phyloP scores from a whole-genome alignment of 2,888 invertebrate species.

The Eupeodes luniger region DNA sequence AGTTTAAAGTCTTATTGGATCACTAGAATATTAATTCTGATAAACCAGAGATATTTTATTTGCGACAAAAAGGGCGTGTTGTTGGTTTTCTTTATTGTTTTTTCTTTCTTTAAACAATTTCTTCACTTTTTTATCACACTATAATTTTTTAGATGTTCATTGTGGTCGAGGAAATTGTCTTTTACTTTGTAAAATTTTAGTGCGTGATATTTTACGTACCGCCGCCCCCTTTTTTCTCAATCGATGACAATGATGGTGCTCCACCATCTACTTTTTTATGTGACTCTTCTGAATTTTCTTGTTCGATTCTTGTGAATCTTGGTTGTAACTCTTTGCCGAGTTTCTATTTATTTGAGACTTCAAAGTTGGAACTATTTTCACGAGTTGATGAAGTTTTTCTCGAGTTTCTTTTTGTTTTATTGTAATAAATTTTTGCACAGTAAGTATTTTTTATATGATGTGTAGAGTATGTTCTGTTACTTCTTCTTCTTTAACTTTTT shows the following conservation, averaged over 20 bases:
- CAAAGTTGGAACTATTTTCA: neutral
- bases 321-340: conserved; percentile 1
- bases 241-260: conserved; percentile 76
- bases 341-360: conserved; percentile 11
- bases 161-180: conserved; percentile 26
- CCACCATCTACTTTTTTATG: conserved; percentile 68
- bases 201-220: conserved; percentile 60
- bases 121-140: conserved; percentile 37
- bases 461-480: conserved; percentile 47
- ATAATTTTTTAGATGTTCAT: conserved; percentile 4
- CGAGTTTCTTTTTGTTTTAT: conserved; percentile 41
- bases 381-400: conserved; percentile 2
- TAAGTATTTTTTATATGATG: conserved; percentile 34
- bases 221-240: conserved; percentile 74
- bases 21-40: conserved; percentile 35
- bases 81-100: conserved; percentile 25
- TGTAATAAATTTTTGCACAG: conserved; percentile 64
- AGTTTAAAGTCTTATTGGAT: conserved; percentile 51
- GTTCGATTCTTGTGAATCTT: conserved; percentile 11
- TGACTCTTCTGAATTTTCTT: conserved; percentile 44
- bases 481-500: conserved; percentile 35
- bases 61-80: conserved; percentile 67
- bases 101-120: conserved; percentile 6
- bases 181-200: conserved; percentile 34
- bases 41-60: conserved; percentile 41